Evolutionary conservation across 2,888 invertebrate genomes (phyloP).

Genomic region (Muscina levida): DNA sequence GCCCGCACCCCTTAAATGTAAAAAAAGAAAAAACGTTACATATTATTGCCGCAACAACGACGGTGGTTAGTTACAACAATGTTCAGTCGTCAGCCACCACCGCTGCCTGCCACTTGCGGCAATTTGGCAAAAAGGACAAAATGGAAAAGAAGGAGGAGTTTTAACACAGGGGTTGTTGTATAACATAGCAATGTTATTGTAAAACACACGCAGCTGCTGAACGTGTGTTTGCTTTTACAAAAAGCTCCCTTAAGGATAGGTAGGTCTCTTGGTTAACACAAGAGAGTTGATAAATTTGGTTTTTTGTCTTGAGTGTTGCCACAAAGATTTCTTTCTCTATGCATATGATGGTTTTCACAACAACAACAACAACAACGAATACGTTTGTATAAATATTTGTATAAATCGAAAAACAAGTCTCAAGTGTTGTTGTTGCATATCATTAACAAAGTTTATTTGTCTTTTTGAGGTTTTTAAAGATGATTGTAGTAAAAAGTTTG

Average conservation of each 20-base stretch:
- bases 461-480: too few relatives aligned
- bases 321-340: background rate
- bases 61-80: slow-evolving; percentile 24
- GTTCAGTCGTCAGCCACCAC: background rate
- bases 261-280: slow-evolving; percentile 49
- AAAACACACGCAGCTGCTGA: too few relatives aligned
- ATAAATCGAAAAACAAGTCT: slow-evolving; percentile 1
- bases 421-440: slow-evolving; percentile 20
- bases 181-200: too few relatives aligned
- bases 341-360: too few relatives aligned
- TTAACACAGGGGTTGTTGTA: slow-evolving; percentile 1
- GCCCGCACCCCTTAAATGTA: too few relatives aligned
- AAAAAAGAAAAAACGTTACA: slow-evolving; percentile 19
- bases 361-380: too few relatives aligned
- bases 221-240: slow-evolving; percentile 13
- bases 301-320: too few relatives aligned
- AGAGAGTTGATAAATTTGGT: too few relatives aligned
- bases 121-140: slow-evolving; percentile 6
- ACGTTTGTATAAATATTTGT: background rate
- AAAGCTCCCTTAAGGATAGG: slow-evolving; percentile 59
- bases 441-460: slow-evolving; percentile 32
- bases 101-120: background rate
- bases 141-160: slow-evolving; percentile 33
- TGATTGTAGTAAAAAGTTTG: too few relatives aligned
- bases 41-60: slow-evolving; percentile 2